Evolutionary conservation across 2,888 invertebrate species (phyloP).

Genomic region (Meghimatium bilineatum): DNA sequence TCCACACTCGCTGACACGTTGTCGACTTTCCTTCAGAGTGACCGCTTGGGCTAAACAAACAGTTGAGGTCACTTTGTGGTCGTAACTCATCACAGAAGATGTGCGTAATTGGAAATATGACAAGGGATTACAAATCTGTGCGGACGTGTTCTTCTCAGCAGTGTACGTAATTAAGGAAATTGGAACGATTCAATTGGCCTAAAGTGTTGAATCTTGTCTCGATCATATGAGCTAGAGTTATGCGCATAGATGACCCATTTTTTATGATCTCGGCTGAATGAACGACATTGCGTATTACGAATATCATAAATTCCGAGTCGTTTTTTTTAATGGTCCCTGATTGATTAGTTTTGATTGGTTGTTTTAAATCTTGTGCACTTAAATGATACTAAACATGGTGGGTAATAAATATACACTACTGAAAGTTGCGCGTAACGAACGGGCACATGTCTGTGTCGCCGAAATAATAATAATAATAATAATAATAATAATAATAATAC

Average conservation of each 20-base stretch:
- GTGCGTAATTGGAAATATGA: conserved; percentile 21
- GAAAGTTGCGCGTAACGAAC: no score
- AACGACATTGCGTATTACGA: no score
- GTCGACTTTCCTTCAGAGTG: conserved; percentile 4
- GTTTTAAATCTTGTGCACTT: no score
- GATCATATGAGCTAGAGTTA: background rate
- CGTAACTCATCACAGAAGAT: conserved; percentile 13
- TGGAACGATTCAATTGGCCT: background rate
- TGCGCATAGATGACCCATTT: background rate
- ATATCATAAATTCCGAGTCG: background rate
- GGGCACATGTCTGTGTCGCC: no score
- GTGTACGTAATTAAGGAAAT: background rate
- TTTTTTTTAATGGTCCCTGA: background rate
- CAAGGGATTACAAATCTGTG: background rate
- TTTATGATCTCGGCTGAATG: background rate
- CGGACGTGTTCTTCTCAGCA: background rate
- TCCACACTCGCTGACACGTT: conserved; percentile 26
- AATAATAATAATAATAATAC: no score
- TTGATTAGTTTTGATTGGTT: no score
- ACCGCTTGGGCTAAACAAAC: background rate
- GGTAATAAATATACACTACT: no score
- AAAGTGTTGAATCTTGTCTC: conserved; percentile 16
- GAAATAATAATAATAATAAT: no score
- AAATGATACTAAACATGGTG: no score
- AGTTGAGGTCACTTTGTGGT: conserved; percentile 28